phyloP scores from a whole-genome alignment of 2,113 vertebrate genomes.

The Melanotaenia duboulayi region DNA sequence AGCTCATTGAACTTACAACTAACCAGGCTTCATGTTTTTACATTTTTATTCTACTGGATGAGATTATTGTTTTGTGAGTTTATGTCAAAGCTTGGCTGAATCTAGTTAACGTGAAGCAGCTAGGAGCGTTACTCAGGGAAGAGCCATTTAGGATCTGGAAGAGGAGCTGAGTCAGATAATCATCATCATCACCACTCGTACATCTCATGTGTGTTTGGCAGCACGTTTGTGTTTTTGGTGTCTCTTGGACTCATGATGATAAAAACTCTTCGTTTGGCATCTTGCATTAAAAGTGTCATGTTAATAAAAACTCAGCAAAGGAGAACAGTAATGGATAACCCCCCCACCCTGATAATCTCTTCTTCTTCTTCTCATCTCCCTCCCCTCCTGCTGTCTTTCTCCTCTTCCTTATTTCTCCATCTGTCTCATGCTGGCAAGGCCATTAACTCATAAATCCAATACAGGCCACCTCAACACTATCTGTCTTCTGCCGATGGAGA shows the following conservation, averaged over 20 bases:
- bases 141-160: too few relatives aligned
- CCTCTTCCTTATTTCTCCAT: constrained; percentile 76
- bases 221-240: too few relatives aligned
- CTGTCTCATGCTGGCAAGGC: constrained; percentile 72
- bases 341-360: constrained; percentile 34
- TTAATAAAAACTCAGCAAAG: background rate
- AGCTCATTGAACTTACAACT: too few relatives aligned
- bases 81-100: too few relatives aligned
- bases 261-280: background rate
- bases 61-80: too few relatives aligned
- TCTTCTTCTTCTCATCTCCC: constrained; percentile 1
- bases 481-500: constrained; percentile 76
- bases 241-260: background rate
- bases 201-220: too few relatives aligned
- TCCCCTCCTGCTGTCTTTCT: constrained; percentile 37
- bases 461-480: constrained; percentile 81
- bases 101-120: too few relatives aligned
- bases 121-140: too few relatives aligned
- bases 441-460: constrained; percentile 81
- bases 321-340: background rate
- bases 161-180: too few relatives aligned
- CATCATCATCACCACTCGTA: too few relatives aligned
- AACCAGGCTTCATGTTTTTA: too few relatives aligned
- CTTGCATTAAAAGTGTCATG: background rate
- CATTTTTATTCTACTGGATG: too few relatives aligned